phyloP scores from a whole-genome alignment of 1,140 invertebrate genomes.

The Caligus rogercresseyi region DNA sequence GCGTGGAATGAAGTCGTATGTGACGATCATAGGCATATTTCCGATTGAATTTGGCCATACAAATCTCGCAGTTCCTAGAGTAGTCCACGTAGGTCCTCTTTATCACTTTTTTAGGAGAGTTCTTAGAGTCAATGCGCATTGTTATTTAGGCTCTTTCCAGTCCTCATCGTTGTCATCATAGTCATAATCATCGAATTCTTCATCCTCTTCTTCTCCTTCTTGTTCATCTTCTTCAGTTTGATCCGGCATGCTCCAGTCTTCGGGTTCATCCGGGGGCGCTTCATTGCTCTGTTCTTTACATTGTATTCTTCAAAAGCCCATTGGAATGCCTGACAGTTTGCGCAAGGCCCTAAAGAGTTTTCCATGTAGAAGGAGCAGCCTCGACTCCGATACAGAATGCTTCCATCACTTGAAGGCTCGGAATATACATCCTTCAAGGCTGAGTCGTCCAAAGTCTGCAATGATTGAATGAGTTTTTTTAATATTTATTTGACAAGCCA shows the following conservation, averaged over 20 bases:
- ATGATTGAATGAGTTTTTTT: not conserved
- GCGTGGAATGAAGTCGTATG: not conserved
- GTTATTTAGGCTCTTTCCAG: not conserved
- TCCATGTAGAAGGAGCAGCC: not conserved
- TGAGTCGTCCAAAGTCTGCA: not conserved
- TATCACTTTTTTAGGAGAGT: not conserved
- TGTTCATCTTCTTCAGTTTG: no score
- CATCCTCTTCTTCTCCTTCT: not conserved
- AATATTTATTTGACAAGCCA: not conserved
- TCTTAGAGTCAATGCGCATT: no score
- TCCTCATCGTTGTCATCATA: not conserved
- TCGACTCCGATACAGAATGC: not conserved
- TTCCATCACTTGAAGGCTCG: not conserved
- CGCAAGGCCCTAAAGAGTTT: not conserved
- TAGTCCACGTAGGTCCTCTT: not conserved
- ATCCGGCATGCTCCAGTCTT: not conserved
- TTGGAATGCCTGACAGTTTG: not conserved
- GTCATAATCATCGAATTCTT: not conserved
- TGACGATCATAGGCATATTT: not conserved
- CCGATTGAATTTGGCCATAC: not conserved
- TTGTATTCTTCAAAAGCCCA: not conserved
- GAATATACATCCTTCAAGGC: not conserved
- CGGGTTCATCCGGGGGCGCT: no score
- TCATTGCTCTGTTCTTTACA: not conserved
- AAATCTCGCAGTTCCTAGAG: not conserved